Evolutionary conservation across 2,797 vertebrate species (phyloP), one percentile per base, ranked within the genome.

Genomic region (Centroberyx gerrardi): DNA sequence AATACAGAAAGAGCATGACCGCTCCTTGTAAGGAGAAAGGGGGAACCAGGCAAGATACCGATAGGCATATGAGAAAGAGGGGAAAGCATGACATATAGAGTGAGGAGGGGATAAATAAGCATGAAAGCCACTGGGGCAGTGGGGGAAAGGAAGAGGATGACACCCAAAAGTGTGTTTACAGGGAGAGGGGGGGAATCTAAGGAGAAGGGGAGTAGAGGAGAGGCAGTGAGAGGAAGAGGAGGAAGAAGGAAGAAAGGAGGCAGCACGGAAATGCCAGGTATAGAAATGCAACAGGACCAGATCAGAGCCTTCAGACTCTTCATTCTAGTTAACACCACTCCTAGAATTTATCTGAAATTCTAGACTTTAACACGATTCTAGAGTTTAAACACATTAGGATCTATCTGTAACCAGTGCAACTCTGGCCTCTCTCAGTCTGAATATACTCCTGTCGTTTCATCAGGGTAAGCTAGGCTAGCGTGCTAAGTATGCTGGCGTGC

Each of bases 281-380:
- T 53, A 49, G 29, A 56, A 69, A 87, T 86, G 79, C 74, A 93
- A 89, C 86, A 85, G 85, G 92, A 94, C 90, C 92, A 94, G 92
- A 92, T 93, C 92, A 91, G 93, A 94, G 92, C 89, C 86, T 42
- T 49, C 9, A 44, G 89, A 90, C 92, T 93, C 92, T 94, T 93
- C 93, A 94, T 92, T 92, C 92, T 93, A 92, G 93, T 93, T 91
- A 86, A 92, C 82, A 85, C 82, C 87, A 87, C 76, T 76, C 72
- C 84, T 82, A 88, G 86, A 91, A 91, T 90, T 81, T 29, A 52
- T 84, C 46, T 76, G 62, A 85, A 85, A 87, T 89, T 85, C 83
- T 82, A 86, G 86, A 85, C 63, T 87, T 74, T 27, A 78, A 87
- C 86, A 88, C 80, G 76, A 71, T 86, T 81, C 79, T 78, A 72